Base-by-base conservation (phyloP, 2,113 vertebrate species). In the Bagarius yarrelli region DNA sequence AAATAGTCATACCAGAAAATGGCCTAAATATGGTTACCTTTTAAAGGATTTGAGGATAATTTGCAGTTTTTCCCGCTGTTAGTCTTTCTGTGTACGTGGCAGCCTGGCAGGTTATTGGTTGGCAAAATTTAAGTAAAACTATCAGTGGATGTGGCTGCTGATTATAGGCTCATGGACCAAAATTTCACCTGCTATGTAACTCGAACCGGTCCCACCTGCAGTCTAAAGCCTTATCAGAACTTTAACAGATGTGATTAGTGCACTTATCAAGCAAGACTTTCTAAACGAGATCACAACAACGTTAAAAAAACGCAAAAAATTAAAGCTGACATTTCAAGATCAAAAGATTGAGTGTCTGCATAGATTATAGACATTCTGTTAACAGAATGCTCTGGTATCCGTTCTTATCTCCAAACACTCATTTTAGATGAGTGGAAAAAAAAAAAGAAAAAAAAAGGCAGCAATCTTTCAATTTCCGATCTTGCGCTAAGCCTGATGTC, bases 1-100 rank as follows among this genome's bases (percentile, higher is more conserved):
- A 85, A 85, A 85, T 84, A 83, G 86, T 86, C 36, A 88, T 86
- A 47, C 44, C n/a, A 69, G 60, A 84, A 83, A 84, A 80, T 84
- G 32, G 73, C 71, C 85, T 64, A 84, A 88, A 88, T 85, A 80
- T 83, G 50, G 67, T 19, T 21, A 76, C 82, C 34, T 84, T 84
- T 81, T 76, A 36, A 87, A 80, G 87, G 52, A 44, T 76, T 82
- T 82, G 52, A 83, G 64, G 14, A 44, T 50, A 78, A 83, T 83
- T 74, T 56, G 30, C 60, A 53, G 77, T 60, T 9, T 53, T 71
- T 25, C 72, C 1, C 52, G 47, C 23, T 70, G 70, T 47, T 76
- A 47, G 12, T 14, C 18, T 57, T 53, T 75, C 8, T 47, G 18
- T 83, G 69, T 53, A 34, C 60, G 18, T 80, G 53, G 23, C 47